phyloP scores from a whole-genome alignment of 2,113 vertebrate genomes.

The Sylvietta virens region DNA sequence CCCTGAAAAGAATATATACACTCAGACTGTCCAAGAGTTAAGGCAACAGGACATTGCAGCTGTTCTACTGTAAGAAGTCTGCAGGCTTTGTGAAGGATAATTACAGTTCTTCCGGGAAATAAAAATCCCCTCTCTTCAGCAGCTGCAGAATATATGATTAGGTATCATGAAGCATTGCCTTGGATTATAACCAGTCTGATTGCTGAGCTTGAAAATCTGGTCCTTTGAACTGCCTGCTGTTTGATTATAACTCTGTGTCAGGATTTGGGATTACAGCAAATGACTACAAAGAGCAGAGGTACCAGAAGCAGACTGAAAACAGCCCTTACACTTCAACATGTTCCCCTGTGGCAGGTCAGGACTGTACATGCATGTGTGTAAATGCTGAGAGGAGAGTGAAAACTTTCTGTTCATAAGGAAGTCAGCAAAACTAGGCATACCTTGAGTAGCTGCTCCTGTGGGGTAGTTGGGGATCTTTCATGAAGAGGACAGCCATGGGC shows the following conservation, averaged over 20 bases:
- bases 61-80: not conserved
- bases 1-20: not conserved
- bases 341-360: not conserved
- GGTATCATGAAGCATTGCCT: not conserved
- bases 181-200: not conserved
- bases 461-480: not conserved
- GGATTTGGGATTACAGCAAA: not conserved
- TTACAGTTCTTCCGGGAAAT: not conserved
- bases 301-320: not conserved
- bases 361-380: not conserved
- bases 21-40: not conserved
- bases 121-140: not conserved
- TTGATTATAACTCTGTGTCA: not conserved
- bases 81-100: not conserved
- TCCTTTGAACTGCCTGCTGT: not conserved
- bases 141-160: not conserved
- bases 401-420: not conserved
- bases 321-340: not conserved
- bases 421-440: not conserved
- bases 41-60: not conserved
- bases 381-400: not conserved
- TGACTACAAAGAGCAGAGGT: not conserved
- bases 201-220: not conserved
- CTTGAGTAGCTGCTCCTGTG: conserved; percentile 6
- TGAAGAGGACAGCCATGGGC: not conserved